Conservation (phyloP, 2,797 vertebrate species). For the Cryptoprocta ferox region DNA sequence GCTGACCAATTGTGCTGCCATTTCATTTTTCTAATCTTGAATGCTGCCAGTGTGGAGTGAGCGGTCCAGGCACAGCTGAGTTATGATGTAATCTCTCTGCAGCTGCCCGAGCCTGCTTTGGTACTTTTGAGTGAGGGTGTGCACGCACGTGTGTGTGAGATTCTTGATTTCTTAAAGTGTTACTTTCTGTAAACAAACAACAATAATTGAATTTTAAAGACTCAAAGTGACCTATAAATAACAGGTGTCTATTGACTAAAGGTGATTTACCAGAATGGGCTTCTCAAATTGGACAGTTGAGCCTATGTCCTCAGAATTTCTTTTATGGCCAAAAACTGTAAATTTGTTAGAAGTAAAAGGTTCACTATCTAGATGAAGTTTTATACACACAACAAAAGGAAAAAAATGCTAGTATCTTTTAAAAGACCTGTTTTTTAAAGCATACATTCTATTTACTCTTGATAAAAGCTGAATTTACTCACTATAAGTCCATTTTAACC, state of each 20-base stretch:
- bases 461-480: conserved; percentile 60
- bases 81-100: conserved; percentile 82
- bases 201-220: conserved; percentile 80
- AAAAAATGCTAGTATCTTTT: conserved; percentile 39
- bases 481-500: conserved; percentile 62
- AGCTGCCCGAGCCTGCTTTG: conserved; percentile 87
- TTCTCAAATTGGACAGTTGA: conserved; percentile 77
- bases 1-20: conserved; percentile 90
- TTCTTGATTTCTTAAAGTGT: conserved; percentile 80
- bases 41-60: conserved; percentile 85
- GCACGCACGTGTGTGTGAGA: not conserved
- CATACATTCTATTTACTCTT: conserved; percentile 61
- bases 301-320: conserved; percentile 75
- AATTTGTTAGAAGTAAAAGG: conserved; percentile 57
- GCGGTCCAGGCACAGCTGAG: conserved; percentile 84
- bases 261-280: conserved; percentile 64
- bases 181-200: conserved; percentile 80
- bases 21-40: conserved; percentile 84
- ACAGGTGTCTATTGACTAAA: conserved; percentile 75
- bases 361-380: conserved; percentile 73
- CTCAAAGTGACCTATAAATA: conserved; percentile 69
- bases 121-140: conserved; percentile 77
- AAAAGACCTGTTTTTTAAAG: conserved; percentile 71
- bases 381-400: conserved; percentile 66
- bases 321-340: conserved; percentile 73